Evolutionary conservation across 1,140 invertebrate genomes (phyloP).

Genomic region (Maniola jurtina): DNA sequence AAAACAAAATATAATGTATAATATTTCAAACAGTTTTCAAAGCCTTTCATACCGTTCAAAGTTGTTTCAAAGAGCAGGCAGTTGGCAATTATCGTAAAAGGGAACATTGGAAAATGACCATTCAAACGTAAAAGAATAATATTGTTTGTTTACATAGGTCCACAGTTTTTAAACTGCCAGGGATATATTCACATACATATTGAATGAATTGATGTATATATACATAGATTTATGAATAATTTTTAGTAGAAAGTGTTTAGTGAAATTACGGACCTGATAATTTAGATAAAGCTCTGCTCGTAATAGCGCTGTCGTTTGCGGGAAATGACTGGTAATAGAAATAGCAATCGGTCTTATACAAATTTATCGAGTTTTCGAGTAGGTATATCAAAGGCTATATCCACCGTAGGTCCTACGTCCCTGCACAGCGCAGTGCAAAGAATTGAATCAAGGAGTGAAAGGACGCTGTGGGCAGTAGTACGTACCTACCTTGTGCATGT

Average conservation of each 20-base stretch:
- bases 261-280: background rate
- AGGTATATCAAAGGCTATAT: too few relatives aligned
- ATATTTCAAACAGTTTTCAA: slow-evolving; percentile 35
- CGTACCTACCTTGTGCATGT: too few relatives aligned
- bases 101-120: slow-evolving; percentile 52
- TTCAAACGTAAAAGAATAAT: slow-evolving; percentile 45
- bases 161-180: slow-evolving; percentile 20
- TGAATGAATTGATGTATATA: too few relatives aligned
- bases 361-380: too few relatives aligned
- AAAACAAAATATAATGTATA: background rate
- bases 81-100: slow-evolving; percentile 62
- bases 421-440: too few relatives aligned
- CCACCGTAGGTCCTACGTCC: too few relatives aligned
- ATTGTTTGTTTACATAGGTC: slow-evolving; percentile 52
- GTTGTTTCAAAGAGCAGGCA: slow-evolving; percentile 31
- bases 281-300: too few relatives aligned
- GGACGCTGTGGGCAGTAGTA: too few relatives aligned
- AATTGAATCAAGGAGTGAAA: too few relatives aligned
- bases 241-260: background rate
- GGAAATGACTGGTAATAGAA: slow-evolving; percentile 17
- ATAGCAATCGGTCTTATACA: background rate
- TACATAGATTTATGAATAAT: background rate
- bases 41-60: slow-evolving; percentile 37
- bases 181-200: too few relatives aligned
- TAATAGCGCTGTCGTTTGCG: slow-evolving; percentile 9